Conservation (phyloP, 1,140 invertebrate species). For the Phthorimaea operculella region DNA sequence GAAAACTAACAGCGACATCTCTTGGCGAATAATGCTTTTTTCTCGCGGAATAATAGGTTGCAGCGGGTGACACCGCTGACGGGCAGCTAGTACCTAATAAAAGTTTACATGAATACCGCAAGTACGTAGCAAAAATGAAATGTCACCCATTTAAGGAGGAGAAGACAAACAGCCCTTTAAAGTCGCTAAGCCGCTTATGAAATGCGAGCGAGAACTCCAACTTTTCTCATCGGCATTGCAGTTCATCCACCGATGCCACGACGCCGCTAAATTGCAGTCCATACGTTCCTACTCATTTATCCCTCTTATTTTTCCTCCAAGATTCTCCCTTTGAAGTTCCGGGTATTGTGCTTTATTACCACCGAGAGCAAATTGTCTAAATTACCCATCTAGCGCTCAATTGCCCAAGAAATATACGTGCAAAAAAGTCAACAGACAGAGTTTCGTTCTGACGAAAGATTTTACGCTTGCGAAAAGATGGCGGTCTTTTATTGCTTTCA, state of each 20-base stretch:
- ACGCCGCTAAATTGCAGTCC: conserved; percentile 30
- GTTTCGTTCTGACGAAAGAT: not conserved
- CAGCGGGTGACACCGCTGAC: too few species aligned
- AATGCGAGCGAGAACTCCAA: conserved; percentile 39
- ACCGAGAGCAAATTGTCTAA: conserved; percentile 20
- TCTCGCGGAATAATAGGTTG: too few species aligned
- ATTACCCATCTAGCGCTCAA: conserved; percentile 14
- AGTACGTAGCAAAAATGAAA: conserved; percentile 44
- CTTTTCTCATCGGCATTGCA: conserved; percentile 46
- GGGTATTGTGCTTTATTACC: conserved; percentile 1
- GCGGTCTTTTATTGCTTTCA: not conserved
- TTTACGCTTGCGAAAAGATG: not conserved
- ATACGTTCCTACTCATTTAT: conserved; percentile 34
- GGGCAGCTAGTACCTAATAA: too few species aligned
- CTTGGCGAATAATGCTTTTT: too few species aligned
- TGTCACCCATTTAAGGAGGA: conserved; percentile 38
- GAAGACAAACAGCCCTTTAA: conserved; percentile 45
- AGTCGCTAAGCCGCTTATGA: conserved; percentile 54
- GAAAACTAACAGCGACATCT: too few species aligned
- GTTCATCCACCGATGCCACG: conserved; percentile 22
- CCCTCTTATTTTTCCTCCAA: conserved; percentile 23
- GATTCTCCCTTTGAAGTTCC: not conserved
- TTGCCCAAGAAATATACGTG: conserved; percentile 1
- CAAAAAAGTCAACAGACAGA: conserved; percentile 13
- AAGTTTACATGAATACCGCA: conserved; percentile 44